Evolutionary conservation across 2,888 invertebrate genomes (phyloP).

Genomic region (Ectemnius continuus): DNA sequence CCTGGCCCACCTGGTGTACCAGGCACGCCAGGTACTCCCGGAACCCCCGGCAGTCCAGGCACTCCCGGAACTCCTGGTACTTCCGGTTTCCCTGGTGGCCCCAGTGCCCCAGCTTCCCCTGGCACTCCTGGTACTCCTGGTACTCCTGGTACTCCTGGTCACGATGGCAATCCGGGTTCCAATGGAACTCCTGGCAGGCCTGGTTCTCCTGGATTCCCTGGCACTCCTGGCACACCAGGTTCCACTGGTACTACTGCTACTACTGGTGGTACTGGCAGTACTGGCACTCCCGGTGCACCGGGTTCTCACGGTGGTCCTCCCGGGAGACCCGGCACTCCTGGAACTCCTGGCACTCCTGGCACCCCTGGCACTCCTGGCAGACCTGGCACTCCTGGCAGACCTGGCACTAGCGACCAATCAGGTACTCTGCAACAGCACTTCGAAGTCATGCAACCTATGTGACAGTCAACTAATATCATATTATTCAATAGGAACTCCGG

Average conservation of each 20-base stretch:
- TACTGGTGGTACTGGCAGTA: constrained; percentile 66
- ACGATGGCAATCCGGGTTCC: constrained; percentile 48
- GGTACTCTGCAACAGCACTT: too few species aligned
- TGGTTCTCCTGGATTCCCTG: constrained; percentile 54
- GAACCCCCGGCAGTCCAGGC: too few species aligned
- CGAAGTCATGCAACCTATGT: too few species aligned
- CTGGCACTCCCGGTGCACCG: constrained; percentile 35
- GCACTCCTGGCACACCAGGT: constrained; percentile 37
- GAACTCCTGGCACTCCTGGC: constrained; percentile 35
- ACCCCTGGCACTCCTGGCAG: constrained; percentile 35
- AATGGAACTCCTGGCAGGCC: constrained; percentile 38
- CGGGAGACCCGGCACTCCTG: constrained; percentile 56
- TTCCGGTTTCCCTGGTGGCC: constrained; percentile 44
- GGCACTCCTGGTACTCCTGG: constrained; percentile 45
- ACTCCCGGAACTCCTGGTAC: too few species aligned
- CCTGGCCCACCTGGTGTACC: too few species aligned
- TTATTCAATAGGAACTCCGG: too few species aligned
- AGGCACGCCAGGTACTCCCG: too few species aligned
- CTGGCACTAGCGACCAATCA: neutral
- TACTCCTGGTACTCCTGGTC: constrained; percentile 37
- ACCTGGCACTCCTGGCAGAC: constrained; percentile 42
- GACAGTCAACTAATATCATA: too few species aligned
- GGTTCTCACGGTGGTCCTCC: constrained; percentile 40
- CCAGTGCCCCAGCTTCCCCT: constrained; percentile 42
- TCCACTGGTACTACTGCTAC: constrained; percentile 22